These are phyloP conservation scores for Ptyas mucosa DNA, from an alignment of 2,113 vertebrate genomes.

Conservation along the genomic window DNA sequence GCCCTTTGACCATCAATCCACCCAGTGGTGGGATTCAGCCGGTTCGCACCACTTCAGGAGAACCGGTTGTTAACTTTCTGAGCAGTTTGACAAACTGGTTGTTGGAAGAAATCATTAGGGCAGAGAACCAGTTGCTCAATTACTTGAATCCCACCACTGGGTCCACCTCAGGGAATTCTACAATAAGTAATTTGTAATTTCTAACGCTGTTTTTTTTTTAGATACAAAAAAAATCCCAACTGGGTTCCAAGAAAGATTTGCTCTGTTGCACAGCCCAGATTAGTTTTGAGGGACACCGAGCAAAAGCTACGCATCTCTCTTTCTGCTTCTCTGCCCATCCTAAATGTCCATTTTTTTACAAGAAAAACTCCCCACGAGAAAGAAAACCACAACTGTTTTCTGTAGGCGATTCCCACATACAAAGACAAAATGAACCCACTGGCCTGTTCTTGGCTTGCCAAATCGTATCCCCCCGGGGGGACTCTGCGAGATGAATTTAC, in stretches of 20 bases:
- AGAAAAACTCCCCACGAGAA: conserved; percentile 19
- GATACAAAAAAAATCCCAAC: neutral
- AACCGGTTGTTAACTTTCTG: no score
- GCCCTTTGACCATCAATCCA: neutral
- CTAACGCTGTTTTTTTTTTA: no score
- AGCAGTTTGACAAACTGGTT: no score
- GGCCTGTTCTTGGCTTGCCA: neutral
- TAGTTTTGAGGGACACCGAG: neutral
- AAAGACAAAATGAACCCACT: neutral
- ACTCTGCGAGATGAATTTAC: conserved; percentile 23
- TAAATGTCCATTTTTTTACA: neutral
- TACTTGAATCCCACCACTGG: no score
- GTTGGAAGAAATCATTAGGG: no score
- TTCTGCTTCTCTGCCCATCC: neutral
- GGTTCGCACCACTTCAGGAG: no score
- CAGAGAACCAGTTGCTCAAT: no score
- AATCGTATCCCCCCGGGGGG: neutral
- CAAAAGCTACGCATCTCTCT: neutral
- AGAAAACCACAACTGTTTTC: accelerated
- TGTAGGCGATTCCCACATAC: conserved; percentile 42
- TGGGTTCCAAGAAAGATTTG: neutral
- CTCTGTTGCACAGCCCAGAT: neutral
- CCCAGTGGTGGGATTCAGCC: no score
- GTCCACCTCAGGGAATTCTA: neutral
- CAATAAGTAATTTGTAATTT: neutral